Percentiles rank a stretch among this genome's conserved stretches.
phyloP scores from a whole-genome alignment of 2,113 vertebrate species.

The Suncus etruscus region DNA sequence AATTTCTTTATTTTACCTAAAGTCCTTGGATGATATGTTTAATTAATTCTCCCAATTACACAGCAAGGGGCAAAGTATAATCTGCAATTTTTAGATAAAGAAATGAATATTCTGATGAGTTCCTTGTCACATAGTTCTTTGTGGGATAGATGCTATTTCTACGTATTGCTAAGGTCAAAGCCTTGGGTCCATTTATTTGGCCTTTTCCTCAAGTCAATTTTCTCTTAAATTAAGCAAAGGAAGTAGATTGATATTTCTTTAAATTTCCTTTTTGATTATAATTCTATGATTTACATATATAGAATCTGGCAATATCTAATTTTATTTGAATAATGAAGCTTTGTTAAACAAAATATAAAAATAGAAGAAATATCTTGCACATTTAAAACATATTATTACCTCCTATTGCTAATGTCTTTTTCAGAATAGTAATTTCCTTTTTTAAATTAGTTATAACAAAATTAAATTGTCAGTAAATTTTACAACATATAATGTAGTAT shows the following conservation, averaged over 20 bases:
- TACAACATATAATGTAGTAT: not conserved
- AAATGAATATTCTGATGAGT: conserved; percentile 25
- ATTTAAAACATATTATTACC: not conserved
- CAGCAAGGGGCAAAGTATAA: not conserved
- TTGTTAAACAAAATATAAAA: not conserved
- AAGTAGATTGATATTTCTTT: not conserved
- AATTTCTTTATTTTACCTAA: not conserved
- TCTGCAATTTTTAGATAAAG: not conserved
- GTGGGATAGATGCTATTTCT: not conserved
- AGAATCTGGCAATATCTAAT: too few relatives aligned
- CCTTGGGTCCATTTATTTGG: not conserved
- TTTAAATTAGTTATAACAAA: not conserved
- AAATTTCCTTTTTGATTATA: not conserved
- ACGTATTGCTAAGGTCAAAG: not conserved
- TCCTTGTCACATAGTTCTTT: not conserved
- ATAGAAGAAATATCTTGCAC: not conserved
- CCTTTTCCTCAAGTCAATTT: not conserved
- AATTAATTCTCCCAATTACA: not conserved
- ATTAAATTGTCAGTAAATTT: not conserved
- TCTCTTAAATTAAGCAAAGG: conserved; percentile 3
- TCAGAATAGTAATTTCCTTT: not conserved
- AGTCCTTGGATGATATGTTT: not conserved
- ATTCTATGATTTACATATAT: not conserved
- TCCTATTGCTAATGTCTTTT: not conserved
- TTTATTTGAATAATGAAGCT: not conserved